Base-by-base conservation (phyloP, 1,140 invertebrate genomes). In the Tetramorium alpestre region DNA sequence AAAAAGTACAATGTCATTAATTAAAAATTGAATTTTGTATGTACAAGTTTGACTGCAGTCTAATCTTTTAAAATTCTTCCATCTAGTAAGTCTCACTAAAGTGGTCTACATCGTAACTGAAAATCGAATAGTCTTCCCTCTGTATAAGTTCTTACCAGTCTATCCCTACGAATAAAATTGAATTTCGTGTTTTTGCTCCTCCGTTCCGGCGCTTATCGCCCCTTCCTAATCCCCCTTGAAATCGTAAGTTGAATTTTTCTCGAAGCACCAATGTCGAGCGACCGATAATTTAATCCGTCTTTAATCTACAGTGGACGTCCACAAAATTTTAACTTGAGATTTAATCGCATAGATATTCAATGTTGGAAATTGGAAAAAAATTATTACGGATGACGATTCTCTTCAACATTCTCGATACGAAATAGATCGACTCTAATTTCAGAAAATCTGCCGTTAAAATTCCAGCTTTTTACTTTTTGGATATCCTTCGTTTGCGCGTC, bases 141-240 rank as follows among this genome's bases (percentile, higher is more conserved):
- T 49, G 41, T 44, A 6, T 54, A 18, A 62, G 41, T 62, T 28
- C 75, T 62, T 62, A 44, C 73, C 38, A 76, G 38, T 60, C 22
- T 41, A 58, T 2, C 56, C 56, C n/a, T n/a, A 25, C 56, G 73
- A 76, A 77, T 62, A 77, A 77, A 77, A 77, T 77, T 60, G 75
- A 62, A 62, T 77, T 77, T 77, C 56, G 41, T 47, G 75, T 41
- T 77, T 77, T 77, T 62, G 56, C 75, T 77, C 16, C 56, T 60
- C 56, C 73, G 4, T 44, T 22, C 38, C 38, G 56, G 25, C 38
- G 41, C 56, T 77, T 77, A 77, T 47, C 75, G 16, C 6, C 56
- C 75, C 41, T 77, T 33, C 11, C 18, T 62, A 62, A 69, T 28
- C 38, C n/a, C 8, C 22, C n/a, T 62, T 38, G 56, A 44, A 44